Percentiles rank a stretch among this genome's conserved stretches.
phyloP scores from a whole-genome alignment of 2,797 vertebrate species.

The Syngnathus acus region DNA sequence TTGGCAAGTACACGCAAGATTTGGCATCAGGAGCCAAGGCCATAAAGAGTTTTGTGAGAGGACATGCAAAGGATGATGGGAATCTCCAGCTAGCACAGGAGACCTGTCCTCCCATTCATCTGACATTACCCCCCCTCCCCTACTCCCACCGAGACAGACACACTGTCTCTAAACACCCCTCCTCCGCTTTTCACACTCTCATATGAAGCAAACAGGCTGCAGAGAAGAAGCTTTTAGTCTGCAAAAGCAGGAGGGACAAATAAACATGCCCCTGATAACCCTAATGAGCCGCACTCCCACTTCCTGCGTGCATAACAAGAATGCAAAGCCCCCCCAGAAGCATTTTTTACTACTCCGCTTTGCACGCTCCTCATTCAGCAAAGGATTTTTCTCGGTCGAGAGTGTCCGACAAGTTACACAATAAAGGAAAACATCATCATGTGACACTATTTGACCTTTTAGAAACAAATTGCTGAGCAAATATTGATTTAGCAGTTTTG shows the following conservation, averaged over 20 bases:
- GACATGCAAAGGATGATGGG: conserved; percentile 62
- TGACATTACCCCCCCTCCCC: conserved; percentile 14
- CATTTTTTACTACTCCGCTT: conserved; percentile 22
- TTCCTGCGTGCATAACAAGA: conserved; percentile 32
- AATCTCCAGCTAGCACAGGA: conserved; percentile 35
- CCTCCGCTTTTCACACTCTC: conserved; percentile 62
- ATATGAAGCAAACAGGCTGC: conserved; percentile 49
- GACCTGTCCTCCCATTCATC: conserved; percentile 52
- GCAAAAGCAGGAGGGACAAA: conserved; percentile 39
- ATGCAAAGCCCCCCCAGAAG: conserved; percentile 16
- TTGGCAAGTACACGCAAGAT: conserved; percentile 54
- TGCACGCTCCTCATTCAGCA: conserved; percentile 13
- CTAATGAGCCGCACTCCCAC: conserved; percentile 24
- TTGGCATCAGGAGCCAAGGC: conserved; percentile 48
- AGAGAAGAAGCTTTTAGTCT: conserved; percentile 30
- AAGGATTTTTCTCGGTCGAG: conserved; percentile 23
- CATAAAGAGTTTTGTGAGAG: conserved; percentile 59
- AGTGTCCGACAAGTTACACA: conserved; percentile 30
- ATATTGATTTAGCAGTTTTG: conserved; percentile 37
- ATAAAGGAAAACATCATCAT: conserved; percentile 37
- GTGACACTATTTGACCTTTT: conserved; percentile 43
- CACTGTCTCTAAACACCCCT: conserved; percentile 47
- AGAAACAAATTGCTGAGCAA: conserved; percentile 38
- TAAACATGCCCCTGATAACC: conserved; percentile 52
- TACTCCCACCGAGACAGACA: conserved; percentile 24